These are phyloP conservation scores for Aptenodytes forsteri DNA, from an alignment of 2,113 vertebrate genomes.

Conservation along the genomic window DNA sequence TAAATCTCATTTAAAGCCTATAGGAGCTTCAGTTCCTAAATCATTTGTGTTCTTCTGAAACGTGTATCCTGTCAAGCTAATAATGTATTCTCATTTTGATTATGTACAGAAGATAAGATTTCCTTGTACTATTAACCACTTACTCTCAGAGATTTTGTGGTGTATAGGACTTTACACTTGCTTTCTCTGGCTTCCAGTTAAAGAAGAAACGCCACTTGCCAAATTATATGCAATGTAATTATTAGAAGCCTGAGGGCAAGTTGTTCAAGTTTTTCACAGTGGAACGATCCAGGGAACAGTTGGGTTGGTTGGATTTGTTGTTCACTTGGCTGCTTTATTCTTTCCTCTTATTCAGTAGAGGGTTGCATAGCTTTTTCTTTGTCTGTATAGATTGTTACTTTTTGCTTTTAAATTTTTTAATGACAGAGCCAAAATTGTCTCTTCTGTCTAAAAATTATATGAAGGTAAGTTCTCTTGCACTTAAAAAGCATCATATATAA, in stretches of 20 bases:
- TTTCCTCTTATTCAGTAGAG: background rate
- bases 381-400: background rate
- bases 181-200: background rate
- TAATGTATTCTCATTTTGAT: background rate
- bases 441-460: background rate
- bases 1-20: background rate
- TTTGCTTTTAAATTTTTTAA: background rate
- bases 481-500: background rate
- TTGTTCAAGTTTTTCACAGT: background rate
- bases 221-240: background rate
- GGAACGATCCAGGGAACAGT: background rate
- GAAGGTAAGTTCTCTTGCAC: background rate
- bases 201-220: background rate
- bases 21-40: background rate
- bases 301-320: background rate
- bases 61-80: background rate
- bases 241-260: background rate
- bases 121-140: background rate
- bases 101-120: background rate
- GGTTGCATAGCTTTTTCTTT: background rate
- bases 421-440: background rate
- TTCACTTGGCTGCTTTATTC: background rate
- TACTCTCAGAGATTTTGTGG: background rate
- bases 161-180: accelerated
- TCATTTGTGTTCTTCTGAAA: background rate